Evolutionary conservation across 2,888 invertebrate genomes (phyloP).

Genomic region (Chouioia cunea): DNA sequence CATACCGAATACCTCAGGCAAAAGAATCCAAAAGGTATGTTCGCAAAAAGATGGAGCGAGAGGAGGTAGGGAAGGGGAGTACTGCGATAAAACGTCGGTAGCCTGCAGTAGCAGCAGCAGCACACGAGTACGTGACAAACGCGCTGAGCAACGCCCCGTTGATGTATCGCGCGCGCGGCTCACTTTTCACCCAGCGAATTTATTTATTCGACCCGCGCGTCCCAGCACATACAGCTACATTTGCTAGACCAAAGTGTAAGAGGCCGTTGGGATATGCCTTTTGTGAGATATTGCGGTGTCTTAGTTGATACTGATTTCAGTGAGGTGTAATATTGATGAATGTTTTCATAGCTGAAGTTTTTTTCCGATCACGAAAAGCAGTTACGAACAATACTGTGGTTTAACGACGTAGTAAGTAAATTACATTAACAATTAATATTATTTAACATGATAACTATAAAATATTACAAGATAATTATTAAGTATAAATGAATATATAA

Average conservation of each 20-base stretch:
- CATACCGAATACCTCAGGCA: neutral
- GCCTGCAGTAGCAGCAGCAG: constrained; percentile 12
- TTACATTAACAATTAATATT: too few species aligned
- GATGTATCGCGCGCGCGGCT: constrained; percentile 40
- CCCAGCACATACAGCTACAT: too few species aligned
- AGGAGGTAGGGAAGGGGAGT: neutral
- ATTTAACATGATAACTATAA: too few species aligned
- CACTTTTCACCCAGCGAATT: constrained; percentile 42
- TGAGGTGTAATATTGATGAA: too few species aligned
- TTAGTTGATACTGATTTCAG: too few species aligned
- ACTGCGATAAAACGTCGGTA: constrained; percentile 26
- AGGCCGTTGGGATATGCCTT: constrained; percentile 8
- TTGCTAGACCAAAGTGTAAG: neutral
- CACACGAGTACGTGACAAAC: constrained; percentile 35
- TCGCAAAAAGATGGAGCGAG: constrained; percentile 3
- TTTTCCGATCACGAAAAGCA: too few species aligned
- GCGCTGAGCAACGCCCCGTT: constrained; percentile 32
- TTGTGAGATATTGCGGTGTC: too few species aligned
- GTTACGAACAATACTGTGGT: too few species aligned
- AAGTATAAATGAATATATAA: too few species aligned
- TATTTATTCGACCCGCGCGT: constrained; percentile 35
- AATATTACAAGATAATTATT: too few species aligned
- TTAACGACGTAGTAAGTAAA: too few species aligned
- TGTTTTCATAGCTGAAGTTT: too few species aligned
- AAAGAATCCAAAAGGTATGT: constrained; percentile 8